A percentile compares a stretch with the other conserved stretches of the same genome.
phyloP scores from a whole-genome alignment of 2,888 invertebrate genomes.

The Hirtodrosophila histrioides region DNA sequence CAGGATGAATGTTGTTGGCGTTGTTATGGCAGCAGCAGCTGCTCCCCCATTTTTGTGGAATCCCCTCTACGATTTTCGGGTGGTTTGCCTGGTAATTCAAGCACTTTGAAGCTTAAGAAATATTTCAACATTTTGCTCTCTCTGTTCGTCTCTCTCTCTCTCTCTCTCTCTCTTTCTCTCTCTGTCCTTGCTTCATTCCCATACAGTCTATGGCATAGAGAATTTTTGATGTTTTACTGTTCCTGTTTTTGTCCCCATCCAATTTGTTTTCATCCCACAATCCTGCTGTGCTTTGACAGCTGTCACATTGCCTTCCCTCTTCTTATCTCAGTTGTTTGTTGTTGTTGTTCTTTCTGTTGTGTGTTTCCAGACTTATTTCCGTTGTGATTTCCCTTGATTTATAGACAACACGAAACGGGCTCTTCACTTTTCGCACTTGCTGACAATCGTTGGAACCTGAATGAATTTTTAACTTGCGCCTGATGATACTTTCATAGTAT shows the following conservation, averaged over 20 bases:
- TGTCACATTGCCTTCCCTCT: constrained; percentile 58
- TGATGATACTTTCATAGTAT: too few relatives aligned
- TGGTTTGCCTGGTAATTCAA: constrained; percentile 47
- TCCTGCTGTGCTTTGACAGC: constrained; percentile 71
- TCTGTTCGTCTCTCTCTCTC: neutral
- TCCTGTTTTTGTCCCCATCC: constrained; percentile 4
- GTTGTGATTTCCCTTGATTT: constrained; percentile 61
- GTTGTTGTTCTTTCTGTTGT: constrained; percentile 24
- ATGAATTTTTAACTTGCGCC: too few relatives aligned
- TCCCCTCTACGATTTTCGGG: constrained; percentile 41
- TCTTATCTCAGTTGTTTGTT: constrained; percentile 45
- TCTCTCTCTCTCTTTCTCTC: neutral
- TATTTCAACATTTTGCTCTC: neutral
- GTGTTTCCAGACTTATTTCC: constrained; percentile 31
- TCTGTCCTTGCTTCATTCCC: constrained; percentile 32
- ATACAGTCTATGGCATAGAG: constrained; percentile 23
- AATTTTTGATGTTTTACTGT: constrained; percentile 4
- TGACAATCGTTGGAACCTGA: neutral
- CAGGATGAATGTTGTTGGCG: constrained; percentile 26
- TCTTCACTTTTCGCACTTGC: constrained; percentile 22
- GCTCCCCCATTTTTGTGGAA: neutral
- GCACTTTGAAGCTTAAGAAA: constrained; percentile 6
- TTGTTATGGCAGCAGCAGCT: constrained; percentile 48
- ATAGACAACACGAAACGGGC: constrained; percentile 33
- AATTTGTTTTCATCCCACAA: constrained; percentile 48